Evolutionary conservation across 2,888 invertebrate genomes (phyloP), one percentile per base, ranked within the genome.

Genomic region (Ischnura elegans): DNA sequence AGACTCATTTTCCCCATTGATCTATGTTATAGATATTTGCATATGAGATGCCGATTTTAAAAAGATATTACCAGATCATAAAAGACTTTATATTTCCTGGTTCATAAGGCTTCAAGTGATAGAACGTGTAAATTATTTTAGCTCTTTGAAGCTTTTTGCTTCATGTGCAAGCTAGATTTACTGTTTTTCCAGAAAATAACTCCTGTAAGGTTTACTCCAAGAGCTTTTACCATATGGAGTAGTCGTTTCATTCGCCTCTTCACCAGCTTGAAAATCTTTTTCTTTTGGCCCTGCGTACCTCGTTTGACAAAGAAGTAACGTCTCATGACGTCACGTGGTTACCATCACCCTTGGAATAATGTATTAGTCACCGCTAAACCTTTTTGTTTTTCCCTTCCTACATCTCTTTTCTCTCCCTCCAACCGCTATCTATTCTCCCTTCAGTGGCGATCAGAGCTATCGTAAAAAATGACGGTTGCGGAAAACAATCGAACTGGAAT

Each of bases 321-420:
- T 90, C 61, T 61, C 61, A 90, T 90, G 90, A 90, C 90, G 61
- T 90, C 90, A 90, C 61, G 61, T 66, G 61, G 61, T 76, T 10
- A 76, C 90, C 43, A 42, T 61, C 42, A 61, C 61, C 90, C 61
- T n/a, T n/a, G 43, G 90, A n/a, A 42, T 90, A 90, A 87, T 61
- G 61, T 90, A 90, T 66, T 45, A 45, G 76, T 76, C 36, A 61
- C 61, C n/a, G 8, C 61, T 47, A 16, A 61, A 61, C 61, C 61
- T 36, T 2, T 36, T 10, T 5, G 0, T 16, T 3, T 10, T 16
- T 36, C 76, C n/a, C 76, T 36, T 76, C 19, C 21, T 61, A 25
- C n/a, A 13, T 61, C 76, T 36, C 29, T 10, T 13, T 6, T 29
- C 66, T 36, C 66, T 29, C 66, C 36, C 36, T 13, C 76, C 76